Evolutionary conservation across 1,140 invertebrate species (phyloP).

Genomic region (Anagrus nilaparvatae): DNA sequence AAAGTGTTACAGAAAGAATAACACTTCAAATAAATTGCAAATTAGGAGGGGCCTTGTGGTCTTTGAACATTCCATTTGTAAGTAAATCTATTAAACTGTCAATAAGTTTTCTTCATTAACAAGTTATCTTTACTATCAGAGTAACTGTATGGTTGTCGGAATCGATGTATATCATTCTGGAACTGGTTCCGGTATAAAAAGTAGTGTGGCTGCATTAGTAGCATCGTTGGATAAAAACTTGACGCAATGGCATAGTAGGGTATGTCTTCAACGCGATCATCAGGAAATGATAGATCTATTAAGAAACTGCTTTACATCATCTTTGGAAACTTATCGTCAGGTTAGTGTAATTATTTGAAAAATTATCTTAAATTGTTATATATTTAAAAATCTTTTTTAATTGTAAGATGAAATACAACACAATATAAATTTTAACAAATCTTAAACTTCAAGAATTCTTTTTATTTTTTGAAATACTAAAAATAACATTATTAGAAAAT

Average conservation of each 20-base stretch:
- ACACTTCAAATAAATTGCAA: conserved; percentile 95
- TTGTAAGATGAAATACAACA: too few species aligned
- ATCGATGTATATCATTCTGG: conserved; percentile 81
- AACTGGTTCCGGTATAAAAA: conserved; percentile 21
- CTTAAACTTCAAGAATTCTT: too few species aligned
- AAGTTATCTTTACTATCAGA: conserved; percentile 25
- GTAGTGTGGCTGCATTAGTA: conserved; percentile 67
- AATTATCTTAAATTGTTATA: too few species aligned
- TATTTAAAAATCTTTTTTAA: too few species aligned
- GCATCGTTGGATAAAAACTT: conserved; percentile 64
- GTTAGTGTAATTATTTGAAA: too few species aligned
- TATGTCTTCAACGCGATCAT: conserved; percentile 54
- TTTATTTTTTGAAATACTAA: too few species aligned
- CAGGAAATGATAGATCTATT: conserved; percentile 71
- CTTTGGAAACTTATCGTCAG: conserved; percentile 57
- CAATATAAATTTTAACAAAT: too few species aligned
- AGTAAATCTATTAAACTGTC: conserved; percentile 28
- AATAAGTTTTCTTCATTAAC: background rate
- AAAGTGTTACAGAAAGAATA: conserved; percentile 79
- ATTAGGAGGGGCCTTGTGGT: conserved; percentile 86
- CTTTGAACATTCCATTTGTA: conserved; percentile 69
- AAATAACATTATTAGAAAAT: too few species aligned
- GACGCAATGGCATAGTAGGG: conserved; percentile 69
- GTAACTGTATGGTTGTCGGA: conserved; percentile 75
- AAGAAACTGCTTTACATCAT: conserved; percentile 54